Evolutionary conservation across 2,797 vertebrate genomes (phyloP).

Genomic region (Leucoraja ocellata): DNA sequence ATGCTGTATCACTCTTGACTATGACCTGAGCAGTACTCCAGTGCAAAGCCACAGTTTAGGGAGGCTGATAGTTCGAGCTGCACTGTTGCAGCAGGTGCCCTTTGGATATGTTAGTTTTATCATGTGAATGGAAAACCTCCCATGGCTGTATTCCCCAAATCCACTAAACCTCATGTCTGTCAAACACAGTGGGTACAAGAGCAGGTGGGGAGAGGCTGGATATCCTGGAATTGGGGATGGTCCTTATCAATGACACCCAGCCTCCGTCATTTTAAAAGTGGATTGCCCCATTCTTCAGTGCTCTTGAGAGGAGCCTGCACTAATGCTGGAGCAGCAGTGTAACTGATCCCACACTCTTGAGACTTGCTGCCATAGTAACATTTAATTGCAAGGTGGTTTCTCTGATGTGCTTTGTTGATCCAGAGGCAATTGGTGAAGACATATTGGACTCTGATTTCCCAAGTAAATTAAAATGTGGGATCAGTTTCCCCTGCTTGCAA

Average conservation of each 20-base stretch:
- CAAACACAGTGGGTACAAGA: not conserved
- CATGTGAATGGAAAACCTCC: not conserved
- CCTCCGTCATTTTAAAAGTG: no score
- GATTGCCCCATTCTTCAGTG: not conserved
- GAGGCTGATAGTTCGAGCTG: not conserved
- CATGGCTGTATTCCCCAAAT: not conserved
- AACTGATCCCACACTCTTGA: not conserved
- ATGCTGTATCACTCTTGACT: no score
- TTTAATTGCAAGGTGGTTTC: not conserved
- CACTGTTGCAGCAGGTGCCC: no score
- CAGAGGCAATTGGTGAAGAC: not conserved
- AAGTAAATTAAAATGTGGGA: not conserved
- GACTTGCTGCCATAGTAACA: not conserved
- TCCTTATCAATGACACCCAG: no score
- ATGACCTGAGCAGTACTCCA: no score
- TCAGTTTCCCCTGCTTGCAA: not conserved
- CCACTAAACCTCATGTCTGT: not conserved
- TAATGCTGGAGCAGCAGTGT: not conserved
- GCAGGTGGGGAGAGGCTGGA: no score
- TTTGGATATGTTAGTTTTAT: not conserved
- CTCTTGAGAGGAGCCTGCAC: not conserved
- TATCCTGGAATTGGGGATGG: no score
- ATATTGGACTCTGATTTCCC: not conserved
- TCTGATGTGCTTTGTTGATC: not conserved
- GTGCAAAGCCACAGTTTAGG: not conserved